These are phyloP conservation scores for Lytechinus pictus DNA, from an alignment of 35 echinoderm and acorn worm genomes.

Conservation along the genomic window DNA sequence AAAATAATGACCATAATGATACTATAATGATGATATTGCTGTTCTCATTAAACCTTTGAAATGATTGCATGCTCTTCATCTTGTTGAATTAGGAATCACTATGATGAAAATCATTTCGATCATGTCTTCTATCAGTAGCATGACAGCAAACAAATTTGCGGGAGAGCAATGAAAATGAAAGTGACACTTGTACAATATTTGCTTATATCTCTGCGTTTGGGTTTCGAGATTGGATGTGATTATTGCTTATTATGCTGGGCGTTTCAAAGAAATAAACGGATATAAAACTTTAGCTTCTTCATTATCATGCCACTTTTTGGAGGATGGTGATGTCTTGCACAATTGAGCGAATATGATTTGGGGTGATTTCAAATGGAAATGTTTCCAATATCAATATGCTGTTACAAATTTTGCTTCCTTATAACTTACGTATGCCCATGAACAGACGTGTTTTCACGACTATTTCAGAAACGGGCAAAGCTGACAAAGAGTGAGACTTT, in stretches of 20 bases:
- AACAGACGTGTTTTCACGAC: too few relatives aligned
- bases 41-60: neutral
- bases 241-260: neutral
- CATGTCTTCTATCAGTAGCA: neutral
- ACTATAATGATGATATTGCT: neutral
- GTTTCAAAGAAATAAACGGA: neutral
- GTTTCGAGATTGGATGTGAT: neutral
- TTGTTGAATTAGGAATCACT: neutral
- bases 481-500: too few relatives aligned
- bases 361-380: too few relatives aligned
- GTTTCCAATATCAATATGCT: too few relatives aligned
- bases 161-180: neutral
- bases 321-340: too few relatives aligned
- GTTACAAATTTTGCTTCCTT: too few relatives aligned
- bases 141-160: neutral
- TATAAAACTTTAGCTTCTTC: neutral
- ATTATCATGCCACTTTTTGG: too few relatives aligned
- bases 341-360: too few relatives aligned
- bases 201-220: too few relatives aligned
- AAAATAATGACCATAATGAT: neutral
- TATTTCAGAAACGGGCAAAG: too few relatives aligned
- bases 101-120: neutral
- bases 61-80: neutral
- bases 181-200: neutral
- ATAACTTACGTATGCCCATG: too few relatives aligned